phyloP scores from a whole-genome alignment of 2,797 vertebrate genomes.

The Paedocypris micromegethes region DNA sequence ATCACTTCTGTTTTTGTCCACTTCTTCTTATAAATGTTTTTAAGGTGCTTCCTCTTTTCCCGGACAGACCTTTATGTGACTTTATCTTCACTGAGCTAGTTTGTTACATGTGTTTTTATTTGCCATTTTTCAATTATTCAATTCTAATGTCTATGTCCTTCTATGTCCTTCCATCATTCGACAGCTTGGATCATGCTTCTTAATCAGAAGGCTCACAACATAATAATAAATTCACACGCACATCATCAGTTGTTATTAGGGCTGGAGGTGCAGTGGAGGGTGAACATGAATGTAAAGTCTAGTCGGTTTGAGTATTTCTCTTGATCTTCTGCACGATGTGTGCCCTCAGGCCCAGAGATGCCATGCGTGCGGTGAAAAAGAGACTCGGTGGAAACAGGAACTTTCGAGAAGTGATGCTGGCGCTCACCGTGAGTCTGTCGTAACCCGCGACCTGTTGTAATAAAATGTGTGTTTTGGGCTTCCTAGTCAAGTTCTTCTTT shows the following conservation, averaged over 20 bases:
- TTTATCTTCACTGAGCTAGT: too few species aligned
- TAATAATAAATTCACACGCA: too few species aligned
- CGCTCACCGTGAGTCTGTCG: slow-evolving; percentile 78
- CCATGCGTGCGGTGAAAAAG: slow-evolving; percentile 90
- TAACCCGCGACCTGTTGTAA: background rate
- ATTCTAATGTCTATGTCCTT: too few species aligned
- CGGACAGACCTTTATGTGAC: too few species aligned
- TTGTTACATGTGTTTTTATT: too few species aligned
- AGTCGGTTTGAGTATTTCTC: background rate
- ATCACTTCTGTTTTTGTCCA: too few species aligned
- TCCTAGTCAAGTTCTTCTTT: background rate
- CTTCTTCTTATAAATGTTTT: too few species aligned
- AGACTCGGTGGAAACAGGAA: slow-evolving; percentile 89
- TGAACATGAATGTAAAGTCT: background rate
- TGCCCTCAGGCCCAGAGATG: slow-evolving; percentile 84
- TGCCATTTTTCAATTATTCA: too few species aligned
- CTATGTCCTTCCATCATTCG: too few species aligned
- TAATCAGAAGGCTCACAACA: too few species aligned
- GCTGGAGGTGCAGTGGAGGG: background rate
- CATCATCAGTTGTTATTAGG: background rate
- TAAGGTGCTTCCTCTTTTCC: too few species aligned
- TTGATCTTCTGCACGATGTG: background rate
- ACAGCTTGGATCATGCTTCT: too few species aligned
- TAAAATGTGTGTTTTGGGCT: background rate
- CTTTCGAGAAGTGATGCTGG: slow-evolving; percentile 96